Conservation (phyloP, 2,113 vertebrate species). For the Chrysemys picta region DNA sequence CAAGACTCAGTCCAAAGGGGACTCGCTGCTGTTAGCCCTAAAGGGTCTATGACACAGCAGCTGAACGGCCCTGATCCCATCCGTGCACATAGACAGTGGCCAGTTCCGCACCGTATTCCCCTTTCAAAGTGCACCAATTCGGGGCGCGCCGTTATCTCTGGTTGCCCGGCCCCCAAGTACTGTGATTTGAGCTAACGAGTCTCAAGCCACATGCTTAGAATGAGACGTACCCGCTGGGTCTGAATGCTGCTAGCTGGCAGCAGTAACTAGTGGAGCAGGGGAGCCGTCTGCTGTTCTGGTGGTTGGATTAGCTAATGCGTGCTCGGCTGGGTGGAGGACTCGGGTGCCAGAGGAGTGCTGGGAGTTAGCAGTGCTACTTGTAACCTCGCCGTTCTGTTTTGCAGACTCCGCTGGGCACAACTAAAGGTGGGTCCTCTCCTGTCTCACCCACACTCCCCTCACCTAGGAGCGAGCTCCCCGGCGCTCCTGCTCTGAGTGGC, state of each 20-base stretch:
- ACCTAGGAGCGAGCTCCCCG: background rate
- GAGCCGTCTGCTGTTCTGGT: background rate
- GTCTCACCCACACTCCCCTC: background rate
- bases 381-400: constrained; percentile 69
- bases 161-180: background rate
- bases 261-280: too few relatives aligned
- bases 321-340: background rate
- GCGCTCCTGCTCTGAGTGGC: background rate
- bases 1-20: too few relatives aligned
- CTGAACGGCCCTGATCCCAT: background rate
- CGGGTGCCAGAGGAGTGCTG: background rate
- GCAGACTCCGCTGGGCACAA: constrained; percentile 78
- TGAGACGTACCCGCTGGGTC: background rate
- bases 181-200: background rate
- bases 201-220: background rate
- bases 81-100: background rate
- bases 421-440: constrained; percentile 77
- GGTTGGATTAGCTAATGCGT: too few relatives aligned
- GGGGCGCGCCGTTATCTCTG: background rate
- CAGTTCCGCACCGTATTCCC: background rate
- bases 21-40: background rate
- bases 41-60: background rate
- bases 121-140: background rate
- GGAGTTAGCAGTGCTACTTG: background rate
- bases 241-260: background rate